Evolutionary conservation across 1,140 invertebrate species (phyloP), one percentile per base, ranked within the genome.

Genomic region (Procambarus clarkii): DNA sequence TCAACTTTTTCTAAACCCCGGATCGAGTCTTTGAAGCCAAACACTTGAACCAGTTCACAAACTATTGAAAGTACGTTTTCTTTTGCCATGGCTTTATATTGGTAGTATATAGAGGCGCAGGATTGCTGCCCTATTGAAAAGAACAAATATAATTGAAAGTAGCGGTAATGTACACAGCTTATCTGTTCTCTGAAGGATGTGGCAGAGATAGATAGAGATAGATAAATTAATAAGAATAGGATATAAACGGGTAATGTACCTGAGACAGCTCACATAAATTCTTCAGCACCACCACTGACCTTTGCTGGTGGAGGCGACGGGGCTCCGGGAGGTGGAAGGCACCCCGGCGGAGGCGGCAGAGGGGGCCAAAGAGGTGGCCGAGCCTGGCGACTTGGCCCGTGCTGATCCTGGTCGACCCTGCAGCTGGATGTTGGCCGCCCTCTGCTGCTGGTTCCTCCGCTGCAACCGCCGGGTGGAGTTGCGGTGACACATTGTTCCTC

Each of bases 401-500:
- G 86, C 86, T 5, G 86, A 87, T n/a, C 86, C 86, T 44, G 86
- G 86, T 15, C 86, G 48, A n/a, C 77, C 76, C 54, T 79, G 86
- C 86, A 79, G 76, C 76, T 87, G 86, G 45, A 85, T 45, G 34
- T 18, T 50, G 81, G 83, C 83, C 13, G 81, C 81, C 83, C 64
- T 71, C 80, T 89, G 87, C 69, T 76, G 60, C 77, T 89, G 87
- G 71, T 24, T 89, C 87, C 83, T 89, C n/a, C 87, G 79, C 64
- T 89, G 87, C 79, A 89, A 80, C 4, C 87, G 79, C n/a, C 87
- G 79, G n/a, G 87, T 46, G 45, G 87, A 89, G 87, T 60, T 89
- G 48, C 87, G 87, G 87, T 89, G 87, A 83, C 87, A 89, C 87
- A 89, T 89, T n/a, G 87, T 89, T 83, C 87, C 87, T 15, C 87